These are phyloP conservation scores for Porites cylindrica DNA, from an alignment of 92 coral and sea anemone genomes.

Conservation along the genomic window DNA sequence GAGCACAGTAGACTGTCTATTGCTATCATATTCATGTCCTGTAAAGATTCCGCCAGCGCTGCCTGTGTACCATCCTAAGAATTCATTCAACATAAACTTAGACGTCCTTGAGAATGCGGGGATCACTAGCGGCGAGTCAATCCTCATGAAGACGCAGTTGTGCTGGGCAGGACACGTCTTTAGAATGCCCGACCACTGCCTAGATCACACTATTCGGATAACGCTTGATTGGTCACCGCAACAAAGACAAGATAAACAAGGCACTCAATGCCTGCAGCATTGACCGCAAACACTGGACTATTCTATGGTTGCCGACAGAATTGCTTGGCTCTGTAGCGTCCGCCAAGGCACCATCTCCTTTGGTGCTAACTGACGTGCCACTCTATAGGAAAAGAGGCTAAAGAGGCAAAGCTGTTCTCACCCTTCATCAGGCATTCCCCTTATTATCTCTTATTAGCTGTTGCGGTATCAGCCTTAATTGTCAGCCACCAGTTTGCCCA, in stretches of 20 bases:
- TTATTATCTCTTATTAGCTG: too few species aligned
- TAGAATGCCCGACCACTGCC: not conserved
- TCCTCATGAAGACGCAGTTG: not conserved
- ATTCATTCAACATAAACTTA: not conserved
- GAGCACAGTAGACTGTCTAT: too few species aligned
- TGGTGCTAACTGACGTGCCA: too few species aligned
- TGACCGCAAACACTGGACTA: not conserved
- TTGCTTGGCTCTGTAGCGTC: too few species aligned
- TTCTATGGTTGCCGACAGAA: not conserved
- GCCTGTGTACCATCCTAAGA: not conserved
- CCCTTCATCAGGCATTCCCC: too few species aligned
- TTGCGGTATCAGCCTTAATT: too few species aligned
- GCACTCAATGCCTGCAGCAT: not conserved
- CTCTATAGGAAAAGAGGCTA: too few species aligned
- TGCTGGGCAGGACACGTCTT: not conserved
- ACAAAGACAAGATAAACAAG: not conserved
- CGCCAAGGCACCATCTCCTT: too few species aligned
- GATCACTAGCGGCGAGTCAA: not conserved
- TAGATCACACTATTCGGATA: not conserved
- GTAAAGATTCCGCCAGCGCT: not conserved
- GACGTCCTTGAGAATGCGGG: not conserved
- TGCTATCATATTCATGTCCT: not conserved
- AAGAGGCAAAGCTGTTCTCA: too few species aligned
- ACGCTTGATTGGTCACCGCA: not conserved
- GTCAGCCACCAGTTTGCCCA: too few species aligned